Conservation (phyloP, 2,113 vertebrate species). For the Amazona vittata region DNA sequence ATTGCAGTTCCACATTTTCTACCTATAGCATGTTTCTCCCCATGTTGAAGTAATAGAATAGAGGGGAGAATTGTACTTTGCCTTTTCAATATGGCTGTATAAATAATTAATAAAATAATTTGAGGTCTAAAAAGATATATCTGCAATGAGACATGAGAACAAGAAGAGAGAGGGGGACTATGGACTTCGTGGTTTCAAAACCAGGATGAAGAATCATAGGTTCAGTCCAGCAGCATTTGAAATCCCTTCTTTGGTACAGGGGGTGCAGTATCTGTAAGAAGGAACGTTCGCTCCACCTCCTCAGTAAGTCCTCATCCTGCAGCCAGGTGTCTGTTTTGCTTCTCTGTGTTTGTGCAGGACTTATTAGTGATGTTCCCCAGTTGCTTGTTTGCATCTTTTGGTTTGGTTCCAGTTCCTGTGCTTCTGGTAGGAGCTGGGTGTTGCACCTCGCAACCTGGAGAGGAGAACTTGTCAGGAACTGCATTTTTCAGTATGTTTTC, state of each 20-base stretch:
- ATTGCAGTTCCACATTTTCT: background rate
- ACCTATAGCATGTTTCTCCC: background rate
- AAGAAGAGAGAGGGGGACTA: background rate
- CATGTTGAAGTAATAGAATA: background rate
- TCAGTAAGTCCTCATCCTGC: background rate
- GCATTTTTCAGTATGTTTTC: background rate
- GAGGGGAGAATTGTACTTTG: background rate
- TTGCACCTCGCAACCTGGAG: background rate
- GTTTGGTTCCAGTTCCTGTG: background rate
- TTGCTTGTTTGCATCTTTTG: background rate
- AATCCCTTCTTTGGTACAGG: accelerated
- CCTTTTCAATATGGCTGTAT: background rate
- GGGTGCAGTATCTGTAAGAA: background rate
- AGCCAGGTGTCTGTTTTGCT: accelerated
- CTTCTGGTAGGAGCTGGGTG: background rate
- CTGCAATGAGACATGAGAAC: background rate
- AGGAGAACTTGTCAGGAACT: background rate
- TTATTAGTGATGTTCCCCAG: background rate
- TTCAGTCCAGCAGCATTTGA: background rate
- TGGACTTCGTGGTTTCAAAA: background rate
- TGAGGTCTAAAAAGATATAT: background rate
- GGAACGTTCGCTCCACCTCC: background rate
- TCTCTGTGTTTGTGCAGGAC: background rate
- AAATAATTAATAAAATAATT: background rate
- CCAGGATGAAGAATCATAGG: background rate